A percentile compares a stretch with the other conserved stretches of the same genome.
Evolutionary conservation across 1,140 invertebrate genomes (phyloP).

Genomic region (Belonocnema kinseyi): DNA sequence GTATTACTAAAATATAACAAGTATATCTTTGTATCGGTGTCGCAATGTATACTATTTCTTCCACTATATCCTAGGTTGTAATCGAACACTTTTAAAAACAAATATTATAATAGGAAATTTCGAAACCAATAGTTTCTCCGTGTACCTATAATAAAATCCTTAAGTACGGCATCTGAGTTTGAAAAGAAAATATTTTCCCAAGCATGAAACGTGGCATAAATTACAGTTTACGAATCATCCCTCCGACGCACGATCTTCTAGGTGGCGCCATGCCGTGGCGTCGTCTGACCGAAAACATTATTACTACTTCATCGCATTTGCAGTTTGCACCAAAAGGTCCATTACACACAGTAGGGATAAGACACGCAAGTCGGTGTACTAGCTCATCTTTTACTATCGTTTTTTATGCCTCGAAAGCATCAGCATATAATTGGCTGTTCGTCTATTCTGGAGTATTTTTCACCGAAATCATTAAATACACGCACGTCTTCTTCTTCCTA

Average conservation of each 20-base stretch:
- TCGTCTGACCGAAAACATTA: conserved; percentile 30
- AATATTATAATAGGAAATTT: no score
- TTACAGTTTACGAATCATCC: conserved; percentile 19
- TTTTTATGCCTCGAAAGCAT: conserved; percentile 53
- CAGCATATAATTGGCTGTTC: conserved; percentile 58
- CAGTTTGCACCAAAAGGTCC: conserved; percentile 29
- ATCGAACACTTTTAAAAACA: no score
- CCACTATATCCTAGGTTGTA: no score
- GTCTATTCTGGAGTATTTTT: conserved; percentile 59
- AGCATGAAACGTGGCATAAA: conserved; percentile 25
- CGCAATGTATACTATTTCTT: no score
- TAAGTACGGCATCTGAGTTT: background rate
- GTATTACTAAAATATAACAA: no score
- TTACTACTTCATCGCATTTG: conserved; percentile 29
- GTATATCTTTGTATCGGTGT: no score
- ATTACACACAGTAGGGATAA: background rate
- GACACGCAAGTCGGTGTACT: conserved; percentile 6
- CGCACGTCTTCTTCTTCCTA: conserved; percentile 44
- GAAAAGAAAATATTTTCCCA: conserved; percentile 16
- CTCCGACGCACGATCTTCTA: conserved; percentile 22
- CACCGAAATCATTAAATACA: conserved; percentile 58
- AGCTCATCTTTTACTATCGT: conserved; percentile 32
- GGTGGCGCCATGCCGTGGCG: conserved; percentile 24
- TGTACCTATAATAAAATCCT: no score
- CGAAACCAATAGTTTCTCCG: no score